Evolutionary conservation across 1,140 invertebrate species (phyloP), one percentile per base, ranked within the genome.

Genomic region (Drosophila fuyamai): DNA sequence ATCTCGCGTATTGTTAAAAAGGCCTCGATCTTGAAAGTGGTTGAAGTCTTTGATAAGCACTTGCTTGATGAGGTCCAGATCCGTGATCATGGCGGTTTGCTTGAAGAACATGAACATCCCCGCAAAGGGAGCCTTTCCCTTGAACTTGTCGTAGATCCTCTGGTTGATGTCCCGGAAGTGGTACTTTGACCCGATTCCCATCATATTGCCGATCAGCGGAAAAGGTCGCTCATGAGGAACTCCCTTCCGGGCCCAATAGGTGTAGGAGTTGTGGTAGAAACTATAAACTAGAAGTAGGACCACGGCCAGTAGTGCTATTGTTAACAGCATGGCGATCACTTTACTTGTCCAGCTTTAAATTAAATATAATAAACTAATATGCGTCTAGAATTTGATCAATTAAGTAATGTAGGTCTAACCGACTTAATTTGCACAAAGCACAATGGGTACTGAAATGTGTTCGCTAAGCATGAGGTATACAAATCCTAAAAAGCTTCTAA

Each of bases 1-100:
- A 7, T 92, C 91, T 16, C 92, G 76, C 16, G 94, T 93, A 55
- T 94, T 93, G 51, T 92, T 91, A 59, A 93, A 94, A 13, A 93
- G 70, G 0, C 93, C 93, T 36, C 94, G 91, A 81, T 92, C 83
- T 5, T 73, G 58, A 48, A 93, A 93, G 38, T 74, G 38, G 1
- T 65, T 43, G 29, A 92, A 93, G 53, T 93, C 92, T 40, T 92
- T 93, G 7, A 92, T 88, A 0, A 92, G 46, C 59, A 93, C 66
- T 10, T 86, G 65, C 43, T 88, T 92, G 5, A 90, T 55, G 1
- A 93, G 55, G 14, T 91, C 92, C 27, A 81, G 55, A 32, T 93
- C 92, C 0, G 78, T 23, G 2, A 92, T 35, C 4, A 84, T 51
- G 4, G 68, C 76, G 0, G 73, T 58, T 0, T 44, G 41, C 16